These are phyloP conservation scores for Cephus runcator DNA, from an alignment of 2,888 invertebrate species.

Conservation along the genomic window DNA sequence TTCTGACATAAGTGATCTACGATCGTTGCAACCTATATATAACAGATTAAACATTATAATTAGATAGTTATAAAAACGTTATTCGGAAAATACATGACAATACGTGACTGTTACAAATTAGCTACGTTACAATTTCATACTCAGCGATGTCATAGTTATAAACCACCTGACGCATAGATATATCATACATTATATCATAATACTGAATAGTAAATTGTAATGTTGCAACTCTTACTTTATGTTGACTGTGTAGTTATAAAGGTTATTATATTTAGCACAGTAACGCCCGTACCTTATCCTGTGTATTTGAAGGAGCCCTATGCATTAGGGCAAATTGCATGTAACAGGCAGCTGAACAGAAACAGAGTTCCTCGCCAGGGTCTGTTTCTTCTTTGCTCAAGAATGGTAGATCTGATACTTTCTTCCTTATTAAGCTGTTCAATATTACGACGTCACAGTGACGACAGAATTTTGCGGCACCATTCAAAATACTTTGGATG, in stretches of 20 bases:
- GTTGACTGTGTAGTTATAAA: slow-evolving; percentile 6
- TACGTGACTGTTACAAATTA: neutral
- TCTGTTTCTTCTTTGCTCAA: slow-evolving; percentile 77
- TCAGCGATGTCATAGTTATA: neutral
- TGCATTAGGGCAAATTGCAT: slow-evolving; percentile 83
- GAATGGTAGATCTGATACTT: slow-evolving; percentile 81
- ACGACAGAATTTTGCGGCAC: slow-evolving; percentile 89
- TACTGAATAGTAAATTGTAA: neutral
- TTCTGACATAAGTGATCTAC: slow-evolving; percentile 70
- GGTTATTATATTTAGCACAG: neutral
- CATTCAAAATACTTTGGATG: slow-evolving; percentile 90
- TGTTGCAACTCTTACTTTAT: neutral
- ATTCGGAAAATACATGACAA: neutral
- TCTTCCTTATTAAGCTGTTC: slow-evolving; percentile 83
- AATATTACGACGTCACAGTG: slow-evolving; percentile 94
- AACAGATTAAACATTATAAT: slow-evolving; percentile 22
- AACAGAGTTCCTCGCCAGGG: slow-evolving; percentile 78
- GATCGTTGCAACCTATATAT: slow-evolving; percentile 68
- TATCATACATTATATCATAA: neutral
- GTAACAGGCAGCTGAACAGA: slow-evolving; percentile 91
- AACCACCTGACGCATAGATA: neutral
- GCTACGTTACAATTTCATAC: neutral
- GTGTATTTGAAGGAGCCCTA: slow-evolving; percentile 69
- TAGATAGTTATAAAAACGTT: no score
- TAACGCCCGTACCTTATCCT: slow-evolving; percentile 68